A percentile compares a stretch with the other conserved stretches of the same genome.
Conservation (phyloP, 2,888 invertebrate genomes). For the Orchesellides sinensis region DNA sequence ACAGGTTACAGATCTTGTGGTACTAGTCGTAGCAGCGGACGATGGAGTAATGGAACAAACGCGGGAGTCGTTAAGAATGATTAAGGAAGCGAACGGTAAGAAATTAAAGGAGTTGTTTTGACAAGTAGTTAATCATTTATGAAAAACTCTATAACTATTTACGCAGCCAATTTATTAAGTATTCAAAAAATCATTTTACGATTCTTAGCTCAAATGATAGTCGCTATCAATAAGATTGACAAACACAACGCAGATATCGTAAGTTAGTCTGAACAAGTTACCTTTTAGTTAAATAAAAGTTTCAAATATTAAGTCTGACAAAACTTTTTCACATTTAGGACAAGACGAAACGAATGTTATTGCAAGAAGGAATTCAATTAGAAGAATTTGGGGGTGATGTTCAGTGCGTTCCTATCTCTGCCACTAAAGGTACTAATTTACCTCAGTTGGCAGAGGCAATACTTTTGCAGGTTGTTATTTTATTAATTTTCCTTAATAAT, state of each 20-base stretch:
- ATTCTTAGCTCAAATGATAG: slow-evolving; percentile 90
- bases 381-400: slow-evolving; percentile 95
- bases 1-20: slow-evolving; percentile 90
- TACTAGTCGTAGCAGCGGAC: slow-evolving; percentile 98
- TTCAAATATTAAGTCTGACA: too few species aligned
- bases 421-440: slow-evolving; percentile 89
- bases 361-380: slow-evolving; percentile 87
- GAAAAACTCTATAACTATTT: too few species aligned
- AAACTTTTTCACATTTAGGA: slow-evolving; percentile 79
- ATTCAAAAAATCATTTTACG: neutral
- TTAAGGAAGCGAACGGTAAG: slow-evolving; percentile 85
- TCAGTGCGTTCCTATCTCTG: slow-evolving; percentile 94
- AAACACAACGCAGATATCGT: slow-evolving; percentile 93
- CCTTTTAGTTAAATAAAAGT: too few species aligned
- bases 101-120: slow-evolving; percentile 2
- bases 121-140: too few species aligned
- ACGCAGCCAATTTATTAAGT: too few species aligned
- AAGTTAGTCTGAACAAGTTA: slow-evolving; percentile 77
- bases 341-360: slow-evolving; percentile 85
- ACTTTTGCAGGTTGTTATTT: slow-evolving; percentile 77
- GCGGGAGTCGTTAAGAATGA: slow-evolving; percentile 91
- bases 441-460: slow-evolving; percentile 89
- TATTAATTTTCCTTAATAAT: too few species aligned
- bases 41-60: slow-evolving; percentile 99
- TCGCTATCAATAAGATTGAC: slow-evolving; percentile 99